Evolutionary conservation across 2,797 vertebrate genomes (phyloP).

Genomic region (Pristis pectinata): DNA sequence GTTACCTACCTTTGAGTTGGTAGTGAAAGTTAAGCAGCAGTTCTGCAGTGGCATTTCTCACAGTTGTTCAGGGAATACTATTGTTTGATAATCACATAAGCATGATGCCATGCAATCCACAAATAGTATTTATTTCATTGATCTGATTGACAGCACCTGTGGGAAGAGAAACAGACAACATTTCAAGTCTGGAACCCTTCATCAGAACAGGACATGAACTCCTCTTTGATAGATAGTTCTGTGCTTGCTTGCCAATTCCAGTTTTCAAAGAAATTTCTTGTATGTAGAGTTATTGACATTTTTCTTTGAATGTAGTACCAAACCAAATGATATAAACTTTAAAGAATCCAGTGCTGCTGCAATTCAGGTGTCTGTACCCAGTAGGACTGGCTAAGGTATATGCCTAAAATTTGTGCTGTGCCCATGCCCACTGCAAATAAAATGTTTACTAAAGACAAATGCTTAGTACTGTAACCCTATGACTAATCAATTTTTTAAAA

Average conservation of each 20-base stretch:
- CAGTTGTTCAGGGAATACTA: not conserved
- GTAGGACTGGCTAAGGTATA: not conserved
- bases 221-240: not conserved
- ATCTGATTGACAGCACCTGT: too few species aligned
- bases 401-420: not conserved
- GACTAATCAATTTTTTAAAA: not conserved
- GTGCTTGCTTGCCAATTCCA: not conserved
- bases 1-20: not conserved
- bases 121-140: not conserved
- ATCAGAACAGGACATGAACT: not conserved
- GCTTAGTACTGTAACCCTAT: not conserved
- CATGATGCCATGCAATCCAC: not conserved
- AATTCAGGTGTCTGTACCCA: not conserved
- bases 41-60: not conserved
- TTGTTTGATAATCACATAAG: not conserved
- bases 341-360: not conserved
- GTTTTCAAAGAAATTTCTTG: not conserved
- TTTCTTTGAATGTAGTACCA: not conserved
- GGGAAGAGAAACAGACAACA: too few species aligned
- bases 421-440: not conserved
- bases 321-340: not conserved
- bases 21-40: not conserved
- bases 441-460: not conserved
- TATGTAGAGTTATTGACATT: not conserved
- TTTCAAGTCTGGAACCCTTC: too few species aligned